A percentile compares a stretch with the other conserved stretches of the same genome.
phyloP scores from a whole-genome alignment of 2,888 invertebrate species.

The Heteropelma amictum region DNA sequence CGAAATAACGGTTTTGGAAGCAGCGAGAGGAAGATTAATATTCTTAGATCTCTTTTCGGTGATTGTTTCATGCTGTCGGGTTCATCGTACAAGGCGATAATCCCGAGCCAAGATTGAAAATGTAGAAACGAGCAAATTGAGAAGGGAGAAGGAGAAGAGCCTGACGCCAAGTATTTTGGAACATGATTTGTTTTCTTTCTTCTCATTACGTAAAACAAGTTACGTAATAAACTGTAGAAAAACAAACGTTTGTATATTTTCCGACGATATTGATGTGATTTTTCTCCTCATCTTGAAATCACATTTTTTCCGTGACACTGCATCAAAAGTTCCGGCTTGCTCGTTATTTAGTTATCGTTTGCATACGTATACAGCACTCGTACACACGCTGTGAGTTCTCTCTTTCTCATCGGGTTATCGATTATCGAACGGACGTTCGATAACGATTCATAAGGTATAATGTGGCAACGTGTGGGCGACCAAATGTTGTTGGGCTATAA shows the following conservation, averaged over 20 bases:
- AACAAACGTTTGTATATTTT: too few species aligned
- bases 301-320: too few species aligned
- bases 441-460: slow-evolving; percentile 39
- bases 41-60: neutral
- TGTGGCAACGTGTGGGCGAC: slow-evolving; percentile 44
- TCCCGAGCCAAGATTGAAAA: neutral
- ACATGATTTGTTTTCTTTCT: too few species aligned
- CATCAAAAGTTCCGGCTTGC: too few species aligned
- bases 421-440: slow-evolving; percentile 43
- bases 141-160: too few species aligned
- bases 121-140: too few species aligned
- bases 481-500: slow-evolving; percentile 36
- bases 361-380: neutral
- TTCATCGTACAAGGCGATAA: neutral
- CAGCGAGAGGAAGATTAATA: neutral
- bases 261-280: too few species aligned
- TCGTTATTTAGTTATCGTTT: too few species aligned
- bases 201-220: too few species aligned
- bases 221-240: too few species aligned
- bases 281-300: too few species aligned
- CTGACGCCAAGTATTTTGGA: too few species aligned
- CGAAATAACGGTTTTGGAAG: neutral
- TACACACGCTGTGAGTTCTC: neutral
- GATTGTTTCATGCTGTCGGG: neutral
- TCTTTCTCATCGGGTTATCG: slow-evolving; percentile 44